phyloP scores from a whole-genome alignment of 30 jellyfish, hydroid and myxozoan species.

The Morbakka virulenta region DNA sequence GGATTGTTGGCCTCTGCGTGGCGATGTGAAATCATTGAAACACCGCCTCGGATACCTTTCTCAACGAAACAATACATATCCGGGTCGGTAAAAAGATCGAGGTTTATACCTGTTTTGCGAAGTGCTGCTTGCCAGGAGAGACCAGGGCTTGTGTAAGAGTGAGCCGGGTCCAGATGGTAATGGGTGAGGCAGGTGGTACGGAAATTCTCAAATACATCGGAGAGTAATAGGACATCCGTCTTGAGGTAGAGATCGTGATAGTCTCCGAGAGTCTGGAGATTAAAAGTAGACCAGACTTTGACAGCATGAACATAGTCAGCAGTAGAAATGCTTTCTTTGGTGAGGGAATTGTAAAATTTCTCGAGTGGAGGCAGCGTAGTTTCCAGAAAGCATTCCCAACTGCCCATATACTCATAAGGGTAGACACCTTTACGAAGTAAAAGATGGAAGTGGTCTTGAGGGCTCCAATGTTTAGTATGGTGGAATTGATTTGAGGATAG shows the following conservation, averaged over 20 bases:
- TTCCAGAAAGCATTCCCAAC: slow-evolving; percentile 8
- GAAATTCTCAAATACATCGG: slow-evolving; percentile 47
- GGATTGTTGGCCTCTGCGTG: slow-evolving; percentile 42
- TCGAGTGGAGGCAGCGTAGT: slow-evolving; percentile 42
- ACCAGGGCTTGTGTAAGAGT: slow-evolving; percentile 55
- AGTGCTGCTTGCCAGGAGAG: slow-evolving; percentile 52
- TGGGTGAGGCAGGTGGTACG: slow-evolving; percentile 10
- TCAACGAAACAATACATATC: slow-evolving; percentile 34
- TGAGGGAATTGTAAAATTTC: not conserved
- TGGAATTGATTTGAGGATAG: slow-evolving; percentile 14
- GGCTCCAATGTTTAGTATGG: not conserved
- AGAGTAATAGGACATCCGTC: slow-evolving; percentile 34
- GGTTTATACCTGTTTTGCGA: slow-evolving; percentile 14
- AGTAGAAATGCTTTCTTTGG: slow-evolving; percentile 5
- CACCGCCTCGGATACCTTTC: slow-evolving; percentile 54
- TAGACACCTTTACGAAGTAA: slow-evolving; percentile 61
- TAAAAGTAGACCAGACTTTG: slow-evolving; percentile 12
- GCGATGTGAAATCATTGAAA: slow-evolving; percentile 23
- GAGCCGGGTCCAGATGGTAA: slow-evolving; percentile 46
- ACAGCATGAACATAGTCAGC: slow-evolving; percentile 51
- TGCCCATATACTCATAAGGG: slow-evolving; percentile 66
- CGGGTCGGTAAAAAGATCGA: slow-evolving; percentile 19
- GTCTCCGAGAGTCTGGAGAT: slow-evolving; percentile 9
- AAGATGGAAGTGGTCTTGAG: not conserved
- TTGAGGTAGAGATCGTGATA: slow-evolving; percentile 32